These are phyloP conservation scores for Eupithecia abbreviata DNA, from an alignment of 2,888 invertebrate species.

Conservation along the genomic window DNA sequence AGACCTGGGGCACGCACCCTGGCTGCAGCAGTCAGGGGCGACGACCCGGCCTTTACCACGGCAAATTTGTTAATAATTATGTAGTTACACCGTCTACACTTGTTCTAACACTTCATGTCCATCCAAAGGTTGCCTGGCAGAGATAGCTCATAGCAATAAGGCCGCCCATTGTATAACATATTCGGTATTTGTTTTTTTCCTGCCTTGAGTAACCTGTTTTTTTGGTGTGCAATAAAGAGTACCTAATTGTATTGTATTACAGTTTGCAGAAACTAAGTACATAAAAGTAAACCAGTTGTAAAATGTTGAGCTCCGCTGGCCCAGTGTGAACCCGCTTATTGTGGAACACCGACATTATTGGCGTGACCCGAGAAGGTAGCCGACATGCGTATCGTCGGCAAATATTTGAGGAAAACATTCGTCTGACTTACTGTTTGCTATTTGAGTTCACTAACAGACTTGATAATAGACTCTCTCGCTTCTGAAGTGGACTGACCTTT, in stretches of 20 bases:
- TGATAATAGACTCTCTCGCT: slow-evolving; percentile 7
- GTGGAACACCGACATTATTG: slow-evolving; percentile 15
- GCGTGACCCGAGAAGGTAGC: slow-evolving; percentile 18
- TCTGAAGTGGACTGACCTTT: background rate
- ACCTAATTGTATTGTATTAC: too few relatives aligned
- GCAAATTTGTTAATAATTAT: background rate
- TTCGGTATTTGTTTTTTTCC: too few relatives aligned
- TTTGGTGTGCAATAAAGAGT: too few relatives aligned
- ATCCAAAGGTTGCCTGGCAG: too few relatives aligned
- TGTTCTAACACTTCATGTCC: too few relatives aligned
- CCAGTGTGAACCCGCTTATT: slow-evolving; percentile 22
- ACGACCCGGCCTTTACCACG: slow-evolving; percentile 87
- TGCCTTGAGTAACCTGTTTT: too few relatives aligned
- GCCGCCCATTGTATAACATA: too few relatives aligned
- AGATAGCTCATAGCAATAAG: too few relatives aligned
- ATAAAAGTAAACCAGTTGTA: background rate
- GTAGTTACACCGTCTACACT: too few relatives aligned
- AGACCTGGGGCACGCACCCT: slow-evolving; percentile 93
- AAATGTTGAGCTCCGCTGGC: slow-evolving; percentile 20
- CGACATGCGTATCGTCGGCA: slow-evolving; percentile 19
- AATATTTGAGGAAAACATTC: slow-evolving; percentile 21
- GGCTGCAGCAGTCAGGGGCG: slow-evolving; percentile 91
- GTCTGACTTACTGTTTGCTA: background rate
- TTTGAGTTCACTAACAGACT: background rate
- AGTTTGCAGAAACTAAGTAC: background rate